Evolutionary conservation across 2,113 vertebrate genomes (phyloP).

Genomic region (Cochlearius cochlearius): DNA sequence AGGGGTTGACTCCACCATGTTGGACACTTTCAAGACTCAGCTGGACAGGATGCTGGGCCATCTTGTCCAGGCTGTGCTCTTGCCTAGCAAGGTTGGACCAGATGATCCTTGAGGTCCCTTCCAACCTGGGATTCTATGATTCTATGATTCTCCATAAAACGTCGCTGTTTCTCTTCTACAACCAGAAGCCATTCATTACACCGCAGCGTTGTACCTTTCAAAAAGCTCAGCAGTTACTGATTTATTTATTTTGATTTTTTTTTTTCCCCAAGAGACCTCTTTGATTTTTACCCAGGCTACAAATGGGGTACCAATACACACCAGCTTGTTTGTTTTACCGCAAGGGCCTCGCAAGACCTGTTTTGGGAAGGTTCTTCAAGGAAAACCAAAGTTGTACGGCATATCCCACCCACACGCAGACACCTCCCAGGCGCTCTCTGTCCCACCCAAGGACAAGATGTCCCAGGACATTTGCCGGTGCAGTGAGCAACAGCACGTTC

Average conservation of each 20-base stretch:
- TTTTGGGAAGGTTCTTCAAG: neutral
- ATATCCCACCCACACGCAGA: neutral
- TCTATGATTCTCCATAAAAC: neutral
- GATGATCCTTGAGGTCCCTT: no score
- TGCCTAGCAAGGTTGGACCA: no score
- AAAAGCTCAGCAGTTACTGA: neutral
- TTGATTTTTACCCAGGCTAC: neutral
- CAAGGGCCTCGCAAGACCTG: neutral
- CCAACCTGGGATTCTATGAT: no score
- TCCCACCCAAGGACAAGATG: neutral
- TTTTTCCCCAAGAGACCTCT: neutral
- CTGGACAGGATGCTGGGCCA: no score
- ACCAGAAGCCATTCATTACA: neutral
- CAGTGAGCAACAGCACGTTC: neutral
- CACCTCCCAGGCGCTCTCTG: neutral
- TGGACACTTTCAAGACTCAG: no score
- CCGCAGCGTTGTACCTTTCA: neutral
- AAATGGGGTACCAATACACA: neutral
- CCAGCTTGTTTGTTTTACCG: neutral
- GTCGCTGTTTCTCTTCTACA: neutral
- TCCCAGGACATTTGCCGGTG: neutral
- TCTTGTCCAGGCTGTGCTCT: no score
- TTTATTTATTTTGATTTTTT: neutral
- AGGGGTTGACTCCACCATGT: no score
- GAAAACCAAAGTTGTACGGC: accelerated